A percentile compares a stretch with the other conserved stretches of the same genome.
Evolutionary conservation across 2,797 vertebrate species (phyloP).

Genomic region (Odontamblyopus rebecca): DNA sequence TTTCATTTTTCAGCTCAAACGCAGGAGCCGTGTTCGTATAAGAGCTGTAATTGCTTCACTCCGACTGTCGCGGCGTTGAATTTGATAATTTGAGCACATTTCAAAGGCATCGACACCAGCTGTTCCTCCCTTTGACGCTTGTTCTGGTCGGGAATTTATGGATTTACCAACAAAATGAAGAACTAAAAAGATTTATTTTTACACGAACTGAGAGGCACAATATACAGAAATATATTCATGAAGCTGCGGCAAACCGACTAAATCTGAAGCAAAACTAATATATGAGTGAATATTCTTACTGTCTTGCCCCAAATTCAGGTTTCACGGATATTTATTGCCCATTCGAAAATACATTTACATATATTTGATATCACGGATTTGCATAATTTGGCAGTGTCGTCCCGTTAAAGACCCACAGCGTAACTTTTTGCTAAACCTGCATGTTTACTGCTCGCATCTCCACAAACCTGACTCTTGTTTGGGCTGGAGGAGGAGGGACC

Average conservation of each 20-base stretch:
- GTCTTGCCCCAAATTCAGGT: too few species aligned
- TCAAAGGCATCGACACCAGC: constrained; percentile 4
- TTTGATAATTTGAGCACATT: constrained; percentile 4
- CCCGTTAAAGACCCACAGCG: too few species aligned
- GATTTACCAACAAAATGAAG: background rate
- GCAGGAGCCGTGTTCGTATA: background rate
- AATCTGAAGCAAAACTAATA: too few species aligned
- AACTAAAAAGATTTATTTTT: background rate
- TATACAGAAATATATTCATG: background rate
- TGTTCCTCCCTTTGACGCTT: background rate
- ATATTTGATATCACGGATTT: too few species aligned
- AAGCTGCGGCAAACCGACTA: background rate
- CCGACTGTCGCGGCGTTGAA: background rate
- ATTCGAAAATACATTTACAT: too few species aligned
- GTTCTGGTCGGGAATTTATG: background rate
- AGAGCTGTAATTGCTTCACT: constrained; percentile 4
- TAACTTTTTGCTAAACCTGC: too few species aligned
- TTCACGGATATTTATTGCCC: too few species aligned
- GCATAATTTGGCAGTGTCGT: too few species aligned
- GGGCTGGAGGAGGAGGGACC: too few species aligned
- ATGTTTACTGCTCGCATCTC: too few species aligned
- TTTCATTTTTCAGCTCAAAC: background rate
- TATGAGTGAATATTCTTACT: too few species aligned
- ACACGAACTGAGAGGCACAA: background rate
- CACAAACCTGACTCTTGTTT: too few species aligned